Evolutionary conservation across 2,113 vertebrate species (phyloP), one percentile per base, ranked within the genome.

Genomic region (Cyanistes caeruleus): DNA sequence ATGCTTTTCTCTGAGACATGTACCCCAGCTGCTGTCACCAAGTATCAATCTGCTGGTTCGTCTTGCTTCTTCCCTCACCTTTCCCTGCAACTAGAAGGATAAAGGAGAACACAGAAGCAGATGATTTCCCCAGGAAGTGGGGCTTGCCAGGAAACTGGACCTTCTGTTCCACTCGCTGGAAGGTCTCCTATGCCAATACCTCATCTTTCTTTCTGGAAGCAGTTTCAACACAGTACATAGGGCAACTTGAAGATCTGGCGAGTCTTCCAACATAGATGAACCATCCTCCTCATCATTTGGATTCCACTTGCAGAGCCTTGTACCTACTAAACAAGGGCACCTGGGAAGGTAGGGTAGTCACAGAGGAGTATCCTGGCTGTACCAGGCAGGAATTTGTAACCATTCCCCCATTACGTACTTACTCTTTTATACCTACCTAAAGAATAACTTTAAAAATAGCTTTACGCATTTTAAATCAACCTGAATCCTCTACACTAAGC

Each of bases 231-330:
- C 4, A 53, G 28, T 3, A 35, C 39, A 4, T 10, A 81, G 24
- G n/a, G 15, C 3, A 12, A 33, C 28, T 74, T 64, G 33, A 48
- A 39, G 39, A 30, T 24, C 43, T 35, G 31, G 18, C 0, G 1
- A 55, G 15, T 51, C 13, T 48, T 56, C 70, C n/a, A 68, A 23
- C n/a, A n/a, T 8, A 33, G 52, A 55, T 14, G 43, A 62, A 67
- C 25, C 48, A 55, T 20, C 0, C 0, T 55, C 22, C 27, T 86
- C 22, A 11, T 3, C 11, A 8, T 41, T 33, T 2, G 3, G 30
- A 37, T 51, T 41, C 53, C 70, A 62, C 43, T 43, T 48, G 30
- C 33, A 68, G n/a, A 78, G 27, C 23, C 18, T 35, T 7, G 5
- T 19, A 31, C 22, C 48, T 48, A 5, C 43, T 58, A 53, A 10